Percentiles rank a stretch among this genome's conserved stretches.
phyloP scores from a whole-genome alignment of 2,797 vertebrate species.

The Notolepis coatsorum region DNA sequence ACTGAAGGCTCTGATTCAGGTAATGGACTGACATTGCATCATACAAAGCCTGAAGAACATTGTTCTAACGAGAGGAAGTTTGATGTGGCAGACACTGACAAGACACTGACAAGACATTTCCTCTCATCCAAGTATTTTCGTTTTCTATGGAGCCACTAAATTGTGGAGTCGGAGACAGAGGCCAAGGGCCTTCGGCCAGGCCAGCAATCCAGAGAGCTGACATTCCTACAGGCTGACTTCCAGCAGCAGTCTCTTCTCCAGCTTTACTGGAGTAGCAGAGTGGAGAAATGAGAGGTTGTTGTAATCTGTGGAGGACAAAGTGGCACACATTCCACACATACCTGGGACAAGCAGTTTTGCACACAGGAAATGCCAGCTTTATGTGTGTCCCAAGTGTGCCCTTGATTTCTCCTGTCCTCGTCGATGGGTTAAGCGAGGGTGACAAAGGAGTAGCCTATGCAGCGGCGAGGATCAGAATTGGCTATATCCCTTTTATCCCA shows the following conservation, averaged over 20 bases:
- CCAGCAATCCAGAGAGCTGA: slow-evolving; percentile 6
- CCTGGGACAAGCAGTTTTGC: slow-evolving; percentile 73
- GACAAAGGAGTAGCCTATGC: too few species aligned
- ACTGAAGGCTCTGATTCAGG: slow-evolving; percentile 25
- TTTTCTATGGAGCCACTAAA: slow-evolving; percentile 33
- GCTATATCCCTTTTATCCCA: too few species aligned
- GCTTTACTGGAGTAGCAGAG: slow-evolving; percentile 33
- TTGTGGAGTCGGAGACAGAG: slow-evolving; percentile 34
- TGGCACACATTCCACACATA: slow-evolving; percentile 80
- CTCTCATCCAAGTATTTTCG: slow-evolving; percentile 12
- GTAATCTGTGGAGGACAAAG: slow-evolving; percentile 73
- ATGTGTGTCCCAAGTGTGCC: too few species aligned
- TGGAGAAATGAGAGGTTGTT: slow-evolving; percentile 58
- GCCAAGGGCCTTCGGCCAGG: slow-evolving; percentile 18
- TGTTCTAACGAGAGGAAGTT: slow-evolving; percentile 57
- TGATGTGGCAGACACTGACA: slow-evolving; percentile 14
- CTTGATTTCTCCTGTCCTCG: too few species aligned
- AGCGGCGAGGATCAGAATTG: too few species aligned
- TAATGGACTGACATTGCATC: slow-evolving; percentile 50
- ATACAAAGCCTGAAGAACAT: slow-evolving; percentile 57
- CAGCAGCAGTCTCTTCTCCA: slow-evolving; percentile 46
- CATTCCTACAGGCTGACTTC: slow-evolving; percentile 41
- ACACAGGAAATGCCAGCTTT: slow-evolving; percentile 79
- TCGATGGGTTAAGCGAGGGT: too few species aligned
- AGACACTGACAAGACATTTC: too few species aligned